Base-by-base conservation (phyloP, 2,797 vertebrate genomes). In the Anniella stebbinsi region DNA sequence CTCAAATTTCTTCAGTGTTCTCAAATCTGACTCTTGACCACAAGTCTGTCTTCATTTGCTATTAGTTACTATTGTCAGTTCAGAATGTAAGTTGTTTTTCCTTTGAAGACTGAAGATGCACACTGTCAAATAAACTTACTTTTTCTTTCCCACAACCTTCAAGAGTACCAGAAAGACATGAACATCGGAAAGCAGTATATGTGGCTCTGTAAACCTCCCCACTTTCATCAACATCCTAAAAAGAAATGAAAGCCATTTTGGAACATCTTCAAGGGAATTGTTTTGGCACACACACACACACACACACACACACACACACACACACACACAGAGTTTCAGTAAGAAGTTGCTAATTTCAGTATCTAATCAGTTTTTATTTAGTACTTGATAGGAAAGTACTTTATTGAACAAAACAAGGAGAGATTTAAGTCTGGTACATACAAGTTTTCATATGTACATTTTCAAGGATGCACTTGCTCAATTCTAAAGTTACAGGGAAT, bases 131-230 rank as follows among this genome's bases (percentile, higher is more conserved):
- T 48, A 66, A 85, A 72, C 91, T 95, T 96, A 99, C 99, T 98
- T 98, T 98, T 84, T 98, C 97, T 94, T 97, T 97, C 92, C 98
- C 95, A 9, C 95, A 92, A 70, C 95, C 96, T 93, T 98, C 97
- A 41, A 99, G 97, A 54, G 93, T 96, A 60, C 99, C 99, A 51
- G 98, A 99, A 90, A 98, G 93, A 93, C 86, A 97, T 84, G 97
- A 98, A 95, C 98, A 99, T 90, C 97, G 98, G 91, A 99, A 99
- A 78, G 98, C 98, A 0, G 98, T 97, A 95, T 99, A 99, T 36
- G 98, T 99, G 88, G 98, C 98, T 80, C 98, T 97, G 93, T 97
- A 99, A 87, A 99, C 98, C 87, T 98, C 97, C 87, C 96, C 98
- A 88, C 96, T 98, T 93, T 95, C 96, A 96, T 99, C 98, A 86